Evolutionary conservation across 2,888 invertebrate genomes (phyloP), one percentile per base, ranked within the genome.

Genomic region (Antheraea yamamai): DNA sequence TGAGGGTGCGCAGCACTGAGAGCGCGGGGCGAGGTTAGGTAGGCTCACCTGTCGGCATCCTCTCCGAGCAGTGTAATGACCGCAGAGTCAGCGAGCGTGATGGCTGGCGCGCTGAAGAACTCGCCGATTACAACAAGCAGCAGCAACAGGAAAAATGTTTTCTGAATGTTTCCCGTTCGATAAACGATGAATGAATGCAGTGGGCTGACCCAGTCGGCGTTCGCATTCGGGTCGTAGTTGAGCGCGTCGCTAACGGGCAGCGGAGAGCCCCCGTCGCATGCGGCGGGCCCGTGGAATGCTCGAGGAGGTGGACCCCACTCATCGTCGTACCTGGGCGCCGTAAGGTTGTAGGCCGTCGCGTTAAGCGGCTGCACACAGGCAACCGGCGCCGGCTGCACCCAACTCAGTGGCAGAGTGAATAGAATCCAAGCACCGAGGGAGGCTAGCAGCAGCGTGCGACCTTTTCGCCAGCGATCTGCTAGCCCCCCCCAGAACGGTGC

Each of bases 401-500:
- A 99, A 78, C 98, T 98, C 83, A 99, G 94, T 1, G 99, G 98
- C 82, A 99, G 96, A 70, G 99, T 99, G 95, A 99, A 99, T 77
- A 99, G 96, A 77, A 99, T 98, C 99, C 99, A 99, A 77, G 98
- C 98, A 71, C 98, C 96, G 74, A 99, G 95, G 0, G 99, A 99
- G 73, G 97, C 98, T 75, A 99, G 92, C 76, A 99, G 95, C 81
- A 99, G 95, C 79, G 97, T 95, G 91, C 98, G 98, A 14, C 98
- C 98, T 88, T 97, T 97, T 85, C 97, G 97, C 96, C 97, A 98
- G 91, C 97, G 91, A 82, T 99, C 99, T 47, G 99, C 99, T 83
- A 99, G 96, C 75, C 97, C 97, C 74, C 99, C 99, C 99, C 99
- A 99, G 91, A 99, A 99, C 0, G 99, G 99, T 1, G 99, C 99